phyloP scores from a whole-genome alignment of 2,888 invertebrate genomes.

The Hyppa rectilinea region DNA sequence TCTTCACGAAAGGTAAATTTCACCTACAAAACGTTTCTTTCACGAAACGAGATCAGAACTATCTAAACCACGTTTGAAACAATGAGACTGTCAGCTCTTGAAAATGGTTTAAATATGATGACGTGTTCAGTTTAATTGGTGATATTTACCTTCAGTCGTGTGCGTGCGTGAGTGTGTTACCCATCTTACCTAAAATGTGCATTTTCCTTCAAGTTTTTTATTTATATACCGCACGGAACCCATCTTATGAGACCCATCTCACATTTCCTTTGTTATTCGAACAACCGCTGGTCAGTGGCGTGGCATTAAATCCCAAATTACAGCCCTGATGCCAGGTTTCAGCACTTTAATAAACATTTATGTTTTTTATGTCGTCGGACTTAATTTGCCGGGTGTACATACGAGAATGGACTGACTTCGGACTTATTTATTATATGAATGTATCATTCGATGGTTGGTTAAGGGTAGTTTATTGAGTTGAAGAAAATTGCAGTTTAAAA shows the following conservation, averaged over 20 bases:
- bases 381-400: constrained; percentile 66
- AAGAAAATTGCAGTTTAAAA: neutral
- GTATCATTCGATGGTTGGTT: constrained; percentile 47
- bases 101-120: too few relatives aligned
- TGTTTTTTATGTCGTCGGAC: constrained; percentile 66
- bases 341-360: constrained; percentile 71
- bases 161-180: too few relatives aligned
- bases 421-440: constrained; percentile 55
- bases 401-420: constrained; percentile 52
- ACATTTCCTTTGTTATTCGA: constrained; percentile 50
- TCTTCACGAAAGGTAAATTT: too few relatives aligned
- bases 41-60: too few relatives aligned
- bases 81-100: too few relatives aligned
- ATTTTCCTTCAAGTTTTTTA: neutral
- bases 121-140: too few relatives aligned
- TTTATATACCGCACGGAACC: constrained; percentile 57
- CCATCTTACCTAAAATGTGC: constrained; percentile 1
- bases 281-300: constrained; percentile 55
- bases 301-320: constrained; percentile 69
- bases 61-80: too few relatives aligned
- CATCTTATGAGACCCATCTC: constrained; percentile 16
- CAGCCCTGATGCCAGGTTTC: constrained; percentile 68
- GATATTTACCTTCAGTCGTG: too few relatives aligned
- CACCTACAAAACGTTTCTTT: too few relatives aligned
- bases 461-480: constrained; percentile 19